These are phyloP conservation scores for Fulica atra DNA, from an alignment of 2,113 vertebrate genomes.

Conservation along the genomic window DNA sequence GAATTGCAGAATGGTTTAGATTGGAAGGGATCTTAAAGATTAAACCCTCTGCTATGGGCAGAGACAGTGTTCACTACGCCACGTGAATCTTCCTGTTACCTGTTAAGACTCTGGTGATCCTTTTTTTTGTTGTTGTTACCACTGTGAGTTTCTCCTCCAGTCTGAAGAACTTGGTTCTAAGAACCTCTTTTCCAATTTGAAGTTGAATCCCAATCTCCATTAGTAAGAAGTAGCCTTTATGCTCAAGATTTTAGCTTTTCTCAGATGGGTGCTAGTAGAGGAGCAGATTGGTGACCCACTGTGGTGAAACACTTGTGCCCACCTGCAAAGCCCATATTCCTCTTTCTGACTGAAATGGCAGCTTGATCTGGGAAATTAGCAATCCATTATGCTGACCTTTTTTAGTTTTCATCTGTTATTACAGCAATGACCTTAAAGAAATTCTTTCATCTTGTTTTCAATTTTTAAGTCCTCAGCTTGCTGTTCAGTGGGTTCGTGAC, in stretches of 20 bases:
- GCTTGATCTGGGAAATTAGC: background rate
- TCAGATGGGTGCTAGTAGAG: background rate
- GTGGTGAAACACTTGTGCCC: background rate
- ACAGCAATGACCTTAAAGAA: background rate
- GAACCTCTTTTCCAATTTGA: background rate
- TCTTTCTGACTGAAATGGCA: background rate
- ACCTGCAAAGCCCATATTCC: background rate
- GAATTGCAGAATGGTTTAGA: too few relatives aligned
- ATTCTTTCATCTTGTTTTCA: background rate
- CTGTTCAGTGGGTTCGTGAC: background rate
- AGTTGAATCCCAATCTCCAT: background rate
- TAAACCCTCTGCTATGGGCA: too few relatives aligned
- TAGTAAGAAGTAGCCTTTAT: background rate
- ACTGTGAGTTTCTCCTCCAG: background rate
- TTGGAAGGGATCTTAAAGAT: too few relatives aligned
- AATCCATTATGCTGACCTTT: background rate
- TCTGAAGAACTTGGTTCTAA: background rate
- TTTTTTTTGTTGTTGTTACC: background rate
- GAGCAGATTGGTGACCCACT: background rate
- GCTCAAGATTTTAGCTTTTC: background rate
- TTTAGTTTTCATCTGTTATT: background rate
- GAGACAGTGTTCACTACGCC: too few relatives aligned
- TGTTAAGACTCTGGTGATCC: background rate
- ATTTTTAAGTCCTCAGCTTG: background rate
- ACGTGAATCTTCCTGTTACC: background rate